Base-by-base conservation (phyloP, 2,113 vertebrate species). In the Choloepus hoffmanni region DNA sequence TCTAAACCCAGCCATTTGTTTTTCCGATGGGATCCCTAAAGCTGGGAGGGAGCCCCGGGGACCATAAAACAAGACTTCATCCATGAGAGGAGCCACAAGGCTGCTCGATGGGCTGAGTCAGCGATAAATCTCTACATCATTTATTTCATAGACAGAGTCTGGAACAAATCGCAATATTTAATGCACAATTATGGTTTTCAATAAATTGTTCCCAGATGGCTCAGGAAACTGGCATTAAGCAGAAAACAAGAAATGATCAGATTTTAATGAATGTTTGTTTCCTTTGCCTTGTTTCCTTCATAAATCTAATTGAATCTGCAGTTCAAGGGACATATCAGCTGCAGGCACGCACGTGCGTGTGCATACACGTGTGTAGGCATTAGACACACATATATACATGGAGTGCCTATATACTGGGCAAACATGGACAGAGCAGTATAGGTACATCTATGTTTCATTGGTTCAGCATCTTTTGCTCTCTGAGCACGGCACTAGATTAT, bases 121-220 rank as follows among this genome's bases (percentile, higher is more conserved):
- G 43, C 73, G 40, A 24, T 30, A 74, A 55, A 19, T 77, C 13
- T 76, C 70, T 21, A 2, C 19, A 43, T 45, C 6, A 2, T 70
- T 79, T 87, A 30, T 10, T 68, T 88, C 53, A 1, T 68, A 53
- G 83, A 62, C 0, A 0, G 62, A 55, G 48, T 58, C 96, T 95
- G 92, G 86, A 65, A 95, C 91, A 87, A 94, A 97, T 92, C 33
- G 36, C 78, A 63, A 55, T 88, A 72, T 93, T 97, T 93, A 92
- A 95, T 76, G 86, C 76, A 65, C 86, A 89, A 92, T 94, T 96
- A 95, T 43, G 84, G 94, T 79, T 87, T 91, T 83, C 91, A 11
- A 58, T 72, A 85, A 97, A 96, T 96, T 72, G 91, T 43, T 96
- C 95, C 96, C 97, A 96, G 90, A 68, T 96, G 96, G 86, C 89